Conservation (phyloP, 2,113 vertebrate genomes). For the Micronisus gabar region DNA sequence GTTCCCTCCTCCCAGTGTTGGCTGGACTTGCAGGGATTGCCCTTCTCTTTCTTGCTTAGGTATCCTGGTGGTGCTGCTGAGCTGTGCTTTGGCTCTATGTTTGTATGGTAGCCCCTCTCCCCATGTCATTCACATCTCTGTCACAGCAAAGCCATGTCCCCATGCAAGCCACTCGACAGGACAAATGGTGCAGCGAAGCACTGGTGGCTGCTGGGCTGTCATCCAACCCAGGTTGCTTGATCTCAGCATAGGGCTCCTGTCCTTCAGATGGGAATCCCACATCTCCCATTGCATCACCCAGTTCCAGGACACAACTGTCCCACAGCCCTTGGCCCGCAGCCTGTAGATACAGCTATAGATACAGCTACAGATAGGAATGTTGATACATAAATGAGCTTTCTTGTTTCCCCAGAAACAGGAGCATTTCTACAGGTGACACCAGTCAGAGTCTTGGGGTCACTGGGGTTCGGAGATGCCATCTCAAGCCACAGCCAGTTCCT, state of each 20-base stretch:
- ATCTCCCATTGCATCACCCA: neutral
- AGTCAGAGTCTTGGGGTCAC: neutral
- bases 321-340: no score
- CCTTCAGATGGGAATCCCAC: neutral
- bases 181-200: rapidly evolving
- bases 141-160: neutral
- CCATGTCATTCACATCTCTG: neutral
- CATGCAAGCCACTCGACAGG: neutral
- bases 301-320: neutral
- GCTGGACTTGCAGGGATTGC: neutral
- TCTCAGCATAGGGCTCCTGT: neutral
- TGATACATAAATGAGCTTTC: no score
- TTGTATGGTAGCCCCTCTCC: neutral
- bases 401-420: neutral
- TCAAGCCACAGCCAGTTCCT: neutral
- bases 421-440: neutral
- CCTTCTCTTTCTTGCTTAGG: neutral
- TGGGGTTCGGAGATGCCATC: neutral
- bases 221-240: neutral
- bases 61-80: neutral
- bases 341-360: neutral
- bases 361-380: neutral
- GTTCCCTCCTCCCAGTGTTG: neutral
- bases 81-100: neutral
- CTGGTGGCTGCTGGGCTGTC: neutral